A percentile compares a stretch with the other conserved stretches of the same genome.
phyloP scores from a whole-genome alignment of 2,797 vertebrate genomes.

The Anabacerthia variegaticeps region DNA sequence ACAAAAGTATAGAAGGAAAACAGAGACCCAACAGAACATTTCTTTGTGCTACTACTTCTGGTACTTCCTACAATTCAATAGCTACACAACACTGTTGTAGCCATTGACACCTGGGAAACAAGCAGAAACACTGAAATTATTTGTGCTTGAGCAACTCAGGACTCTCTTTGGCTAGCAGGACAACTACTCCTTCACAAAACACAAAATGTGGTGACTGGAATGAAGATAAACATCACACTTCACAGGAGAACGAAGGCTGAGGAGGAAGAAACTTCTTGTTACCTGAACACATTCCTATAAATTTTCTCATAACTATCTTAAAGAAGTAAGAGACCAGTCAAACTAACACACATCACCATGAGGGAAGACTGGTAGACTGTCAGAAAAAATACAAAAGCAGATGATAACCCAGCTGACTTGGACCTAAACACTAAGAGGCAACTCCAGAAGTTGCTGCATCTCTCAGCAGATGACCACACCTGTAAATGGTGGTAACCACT shows the following conservation, averaged over 20 bases:
- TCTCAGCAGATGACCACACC: neutral
- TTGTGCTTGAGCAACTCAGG: neutral
- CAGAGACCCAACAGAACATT: neutral
- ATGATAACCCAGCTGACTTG: neutral
- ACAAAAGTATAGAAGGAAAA: neutral
- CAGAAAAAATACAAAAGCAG: neutral
- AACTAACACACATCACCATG: neutral
- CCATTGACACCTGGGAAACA: neutral
- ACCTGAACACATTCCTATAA: accelerated
- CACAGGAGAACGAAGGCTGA: neutral
- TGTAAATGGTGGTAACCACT: neutral
- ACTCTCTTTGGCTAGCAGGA: neutral
- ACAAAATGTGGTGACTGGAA: neutral
- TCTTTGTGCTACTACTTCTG: neutral
- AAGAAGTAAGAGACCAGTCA: neutral
- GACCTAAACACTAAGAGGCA: neutral
- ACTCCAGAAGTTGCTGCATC: neutral
- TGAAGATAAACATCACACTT: neutral
- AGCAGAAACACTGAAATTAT: neutral
- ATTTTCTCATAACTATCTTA: neutral
- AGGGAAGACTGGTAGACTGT: neutral
- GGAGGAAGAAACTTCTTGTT: neutral
- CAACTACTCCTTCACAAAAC: neutral
- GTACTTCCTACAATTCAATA: neutral
- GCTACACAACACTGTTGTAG: neutral